Evolutionary conservation across 2,797 vertebrate genomes (phyloP), one percentile per base, ranked within the genome.

Genomic region (Chelon auratus): DNA sequence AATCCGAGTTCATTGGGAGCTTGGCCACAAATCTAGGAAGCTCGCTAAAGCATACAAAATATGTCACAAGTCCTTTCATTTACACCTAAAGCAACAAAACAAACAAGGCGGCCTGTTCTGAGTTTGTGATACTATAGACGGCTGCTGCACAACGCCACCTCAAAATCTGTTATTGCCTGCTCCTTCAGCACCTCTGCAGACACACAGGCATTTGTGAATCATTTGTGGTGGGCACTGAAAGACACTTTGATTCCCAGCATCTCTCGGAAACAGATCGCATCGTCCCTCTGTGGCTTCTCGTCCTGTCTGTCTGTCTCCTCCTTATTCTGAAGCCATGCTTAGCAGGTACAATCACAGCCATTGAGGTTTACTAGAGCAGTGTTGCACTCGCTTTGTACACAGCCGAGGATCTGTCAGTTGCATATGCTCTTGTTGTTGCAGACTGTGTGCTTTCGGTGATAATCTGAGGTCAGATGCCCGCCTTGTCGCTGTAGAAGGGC

Each of bases 401-500:
- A 75, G 80, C 52, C 30, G 61, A 61, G 66, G 76, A 77, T 68
- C 53, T 69, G 73, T 81, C 78, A 33, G 45, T 87, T 90, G 89
- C 87, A 85, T 88, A 80, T 81, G 84, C 68, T 78, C 65, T 66
- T 50, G 64, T 24, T 61, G 65, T 62, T 61, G 81, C 39, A 14
- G 75, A 20, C 68, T 58, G 56, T 78, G 81, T 76, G 79, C 66
- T 82, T 71, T 68, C 9, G 1, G 39, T 62, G 75, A 64, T 52
- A 17, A 48, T 66, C 15, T 69, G 61, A 17, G 77, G 58, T 94
- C 93, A 95, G 87, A 94, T 89, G 73, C 87, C 80, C 5, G 93
- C 91, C 88, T 94, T 93, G 89, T 95, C 97, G 54, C 96, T 99
- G 93, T 97, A 99, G 95, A 99, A 99, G 56, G 98, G 98, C 2